phyloP scores from a whole-genome alignment of 2,797 vertebrate species.

The Scolopax bukidnonensis region DNA sequence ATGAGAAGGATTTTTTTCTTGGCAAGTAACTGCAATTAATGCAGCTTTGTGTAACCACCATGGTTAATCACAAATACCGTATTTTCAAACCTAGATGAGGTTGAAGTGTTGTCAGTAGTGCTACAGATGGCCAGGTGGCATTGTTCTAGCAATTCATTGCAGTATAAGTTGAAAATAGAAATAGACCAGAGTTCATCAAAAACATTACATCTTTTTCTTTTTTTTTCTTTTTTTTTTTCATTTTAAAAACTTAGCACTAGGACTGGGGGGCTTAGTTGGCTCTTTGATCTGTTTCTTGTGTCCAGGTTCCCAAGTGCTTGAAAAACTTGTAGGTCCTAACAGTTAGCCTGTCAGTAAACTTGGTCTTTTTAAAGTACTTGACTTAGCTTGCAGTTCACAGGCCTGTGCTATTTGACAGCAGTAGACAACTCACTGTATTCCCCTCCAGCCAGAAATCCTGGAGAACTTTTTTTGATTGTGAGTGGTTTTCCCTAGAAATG shows the following conservation, averaged over 20 bases:
- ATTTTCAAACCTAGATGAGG: not conserved
- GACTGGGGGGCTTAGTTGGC: not conserved
- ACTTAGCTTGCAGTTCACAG: not conserved
- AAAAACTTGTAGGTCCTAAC: not conserved
- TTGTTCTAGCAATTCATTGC: not conserved
- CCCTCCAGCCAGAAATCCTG: not conserved
- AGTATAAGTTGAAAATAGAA: not conserved
- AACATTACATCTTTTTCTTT: not conserved
- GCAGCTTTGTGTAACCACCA: not conserved
- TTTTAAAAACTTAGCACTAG: not conserved
- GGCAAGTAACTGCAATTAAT: not conserved
- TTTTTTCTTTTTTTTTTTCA: not conserved
- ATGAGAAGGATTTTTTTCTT: not conserved
- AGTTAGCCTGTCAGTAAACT: not conserved
- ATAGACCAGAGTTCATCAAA: not conserved
- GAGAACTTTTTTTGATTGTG: not conserved
- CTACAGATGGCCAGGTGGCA: not conserved
- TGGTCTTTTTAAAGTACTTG: not conserved
- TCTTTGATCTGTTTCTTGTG: not conserved
- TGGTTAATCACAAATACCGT: not conserved
- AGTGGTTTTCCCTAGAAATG: not conserved
- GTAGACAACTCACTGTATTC: not conserved
- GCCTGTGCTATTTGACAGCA: not conserved
- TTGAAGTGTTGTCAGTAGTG: not conserved
- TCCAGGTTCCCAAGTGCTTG: not conserved